Evolutionary conservation across 2,888 invertebrate genomes (phyloP).

Genomic region (Synanthedon vespiformis): DNA sequence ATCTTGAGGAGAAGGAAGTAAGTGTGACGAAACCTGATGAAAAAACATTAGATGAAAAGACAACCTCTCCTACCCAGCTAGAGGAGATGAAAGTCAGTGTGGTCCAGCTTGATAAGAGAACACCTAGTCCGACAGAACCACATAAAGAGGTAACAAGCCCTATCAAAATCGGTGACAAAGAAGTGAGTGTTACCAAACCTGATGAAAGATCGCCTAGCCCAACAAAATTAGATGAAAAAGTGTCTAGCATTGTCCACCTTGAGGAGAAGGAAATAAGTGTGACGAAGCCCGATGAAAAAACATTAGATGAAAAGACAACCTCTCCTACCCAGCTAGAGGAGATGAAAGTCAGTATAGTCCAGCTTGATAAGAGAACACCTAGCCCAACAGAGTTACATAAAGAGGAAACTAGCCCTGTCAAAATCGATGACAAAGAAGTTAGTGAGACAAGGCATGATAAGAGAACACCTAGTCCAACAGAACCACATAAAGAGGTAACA

Average conservation of each 20-base stretch:
- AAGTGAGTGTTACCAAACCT: background rate
- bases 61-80: background rate
- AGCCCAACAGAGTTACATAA: background rate
- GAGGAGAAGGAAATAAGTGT: too few species aligned
- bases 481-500: background rate
- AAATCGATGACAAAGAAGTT: slow-evolving; percentile 4
- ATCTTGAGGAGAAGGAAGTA: background rate
- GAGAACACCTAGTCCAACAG: slow-evolving; percentile 2
- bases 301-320: background rate
- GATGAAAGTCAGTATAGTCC: background rate
- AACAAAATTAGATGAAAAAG: background rate
- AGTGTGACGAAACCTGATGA: background rate
- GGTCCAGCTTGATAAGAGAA: too few species aligned
- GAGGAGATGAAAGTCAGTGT: background rate
- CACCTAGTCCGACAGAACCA: too few species aligned
- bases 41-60: background rate
- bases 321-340: background rate
- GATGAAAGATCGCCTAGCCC: slow-evolving; percentile 5
- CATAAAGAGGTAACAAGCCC: too few species aligned
- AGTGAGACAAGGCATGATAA: slow-evolving; percentile 1
- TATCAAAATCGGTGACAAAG: too few species aligned
- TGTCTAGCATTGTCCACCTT: too few species aligned
- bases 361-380: slow-evolving; percentile 2
- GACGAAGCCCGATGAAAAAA: background rate
- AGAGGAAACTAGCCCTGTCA: background rate